Conservation (phyloP, 2,113 vertebrate genomes). For the Procapra przewalskii region DNA sequence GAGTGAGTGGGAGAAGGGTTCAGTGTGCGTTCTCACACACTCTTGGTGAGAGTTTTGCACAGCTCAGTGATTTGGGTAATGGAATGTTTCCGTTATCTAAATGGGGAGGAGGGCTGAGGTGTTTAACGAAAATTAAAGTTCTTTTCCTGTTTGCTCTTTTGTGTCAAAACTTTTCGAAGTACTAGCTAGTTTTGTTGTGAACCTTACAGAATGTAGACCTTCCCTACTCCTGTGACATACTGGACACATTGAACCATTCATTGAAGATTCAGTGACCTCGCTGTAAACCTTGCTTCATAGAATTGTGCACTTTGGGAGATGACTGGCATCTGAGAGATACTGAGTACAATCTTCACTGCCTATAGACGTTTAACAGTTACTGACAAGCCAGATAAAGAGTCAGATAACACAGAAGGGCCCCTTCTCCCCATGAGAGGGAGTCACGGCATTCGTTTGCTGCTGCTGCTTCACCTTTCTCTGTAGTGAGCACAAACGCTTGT, state of each 20-base stretch:
- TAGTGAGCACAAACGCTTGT: neutral
- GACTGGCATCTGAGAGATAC: neutral
- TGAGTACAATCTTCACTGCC: neutral
- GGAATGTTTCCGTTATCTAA: neutral
- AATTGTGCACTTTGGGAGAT: neutral
- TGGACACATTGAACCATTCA: neutral
- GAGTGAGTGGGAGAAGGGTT: neutral
- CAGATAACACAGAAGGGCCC: neutral
- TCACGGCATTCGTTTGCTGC: neutral
- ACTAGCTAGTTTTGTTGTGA: constrained; percentile 23
- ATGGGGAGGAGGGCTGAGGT: neutral
- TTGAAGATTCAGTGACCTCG: neutral
- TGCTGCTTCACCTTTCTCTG: neutral
- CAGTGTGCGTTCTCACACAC: neutral
- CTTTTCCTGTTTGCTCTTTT: neutral
- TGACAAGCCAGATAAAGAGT: neutral
- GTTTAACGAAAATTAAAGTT: neutral
- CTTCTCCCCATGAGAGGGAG: neutral
- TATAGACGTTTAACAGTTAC: neutral
- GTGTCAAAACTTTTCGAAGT: neutral
- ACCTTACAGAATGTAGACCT: neutral
- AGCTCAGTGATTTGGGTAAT: constrained; percentile 31
- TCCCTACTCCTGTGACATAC: neutral
- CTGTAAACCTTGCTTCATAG: neutral
- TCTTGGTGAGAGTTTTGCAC: neutral